phyloP scores from a whole-genome alignment of 2,888 invertebrate species.

The Epinotia ramella region DNA sequence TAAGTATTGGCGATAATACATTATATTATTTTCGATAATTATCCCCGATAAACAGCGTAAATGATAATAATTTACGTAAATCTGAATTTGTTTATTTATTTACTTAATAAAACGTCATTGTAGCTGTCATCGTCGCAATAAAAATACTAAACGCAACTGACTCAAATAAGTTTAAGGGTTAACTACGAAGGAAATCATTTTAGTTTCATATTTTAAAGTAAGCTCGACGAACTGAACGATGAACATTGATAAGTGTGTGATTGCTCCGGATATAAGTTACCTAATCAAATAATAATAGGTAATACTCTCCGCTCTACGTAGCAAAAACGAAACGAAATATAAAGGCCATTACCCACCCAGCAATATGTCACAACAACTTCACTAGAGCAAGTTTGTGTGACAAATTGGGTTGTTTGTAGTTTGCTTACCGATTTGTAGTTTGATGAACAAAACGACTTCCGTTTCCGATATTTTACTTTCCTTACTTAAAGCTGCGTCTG shows the following conservation, averaged over 20 bases:
- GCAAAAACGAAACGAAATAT: slow-evolving; percentile 10
- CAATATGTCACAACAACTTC: too few relatives aligned
- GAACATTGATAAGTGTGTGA: neutral
- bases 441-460: too few relatives aligned
- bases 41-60: neutral
- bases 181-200: neutral
- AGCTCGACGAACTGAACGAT: neutral
- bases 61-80: neutral
- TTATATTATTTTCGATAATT: slow-evolving; percentile 14
- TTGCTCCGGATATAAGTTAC: neutral
- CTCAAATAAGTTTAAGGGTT: neutral
- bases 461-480: too few relatives aligned
- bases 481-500: too few relatives aligned
- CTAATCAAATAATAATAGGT: neutral
- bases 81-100: slow-evolving; percentile 23
- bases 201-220: neutral
- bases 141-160: neutral
- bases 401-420: too few relatives aligned
- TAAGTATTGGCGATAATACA: slow-evolving; percentile 9
- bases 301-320: neutral
- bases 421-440: too few relatives aligned
- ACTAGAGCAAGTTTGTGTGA: too few relatives aligned
- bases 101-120: slow-evolving; percentile 7
- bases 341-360: neutral
- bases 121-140: slow-evolving; percentile 4